Conservation (phyloP, 2,888 invertebrate genomes). For the Papilio protenor region DNA sequence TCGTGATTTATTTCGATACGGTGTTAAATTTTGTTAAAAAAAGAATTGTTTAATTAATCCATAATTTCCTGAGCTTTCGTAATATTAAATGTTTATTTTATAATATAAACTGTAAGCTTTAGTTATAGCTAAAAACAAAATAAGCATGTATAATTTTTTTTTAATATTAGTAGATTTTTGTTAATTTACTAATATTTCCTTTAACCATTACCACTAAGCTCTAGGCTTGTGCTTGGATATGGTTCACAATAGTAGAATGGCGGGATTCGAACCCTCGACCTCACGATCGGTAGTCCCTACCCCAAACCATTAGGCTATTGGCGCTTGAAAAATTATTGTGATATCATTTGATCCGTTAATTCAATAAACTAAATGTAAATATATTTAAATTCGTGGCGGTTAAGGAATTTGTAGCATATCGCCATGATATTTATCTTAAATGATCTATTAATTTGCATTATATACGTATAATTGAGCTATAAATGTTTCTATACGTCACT, state of each 20-base stretch:
- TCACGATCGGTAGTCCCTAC: no score
- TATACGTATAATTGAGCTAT: slow-evolving; percentile 8
- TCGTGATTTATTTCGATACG: slow-evolving; percentile 8
- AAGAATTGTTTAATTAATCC: background rate
- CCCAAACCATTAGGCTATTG: no score
- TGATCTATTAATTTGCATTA: slow-evolving; percentile 16
- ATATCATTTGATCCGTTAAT: background rate
- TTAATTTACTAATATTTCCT: no score
- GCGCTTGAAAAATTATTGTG: no score
- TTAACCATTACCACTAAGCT: no score
- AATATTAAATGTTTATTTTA: no score
- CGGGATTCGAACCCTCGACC: no score
- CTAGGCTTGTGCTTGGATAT: no score
- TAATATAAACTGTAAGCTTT: no score
- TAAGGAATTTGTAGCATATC: slow-evolving; percentile 5
- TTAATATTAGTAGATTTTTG: no score
- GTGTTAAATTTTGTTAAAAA: background rate
- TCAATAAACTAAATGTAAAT: slow-evolving; percentile 1
- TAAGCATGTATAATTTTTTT: background rate
- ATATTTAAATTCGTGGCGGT: slow-evolving; percentile 1
- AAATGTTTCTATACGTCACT: background rate
- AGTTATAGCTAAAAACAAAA: background rate
- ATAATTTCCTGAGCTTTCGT: background rate
- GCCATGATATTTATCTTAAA: background rate
- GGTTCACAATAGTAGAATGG: no score